Base-by-base conservation (phyloP, 2,797 vertebrate genomes). In the Darevskia nairensis region DNA sequence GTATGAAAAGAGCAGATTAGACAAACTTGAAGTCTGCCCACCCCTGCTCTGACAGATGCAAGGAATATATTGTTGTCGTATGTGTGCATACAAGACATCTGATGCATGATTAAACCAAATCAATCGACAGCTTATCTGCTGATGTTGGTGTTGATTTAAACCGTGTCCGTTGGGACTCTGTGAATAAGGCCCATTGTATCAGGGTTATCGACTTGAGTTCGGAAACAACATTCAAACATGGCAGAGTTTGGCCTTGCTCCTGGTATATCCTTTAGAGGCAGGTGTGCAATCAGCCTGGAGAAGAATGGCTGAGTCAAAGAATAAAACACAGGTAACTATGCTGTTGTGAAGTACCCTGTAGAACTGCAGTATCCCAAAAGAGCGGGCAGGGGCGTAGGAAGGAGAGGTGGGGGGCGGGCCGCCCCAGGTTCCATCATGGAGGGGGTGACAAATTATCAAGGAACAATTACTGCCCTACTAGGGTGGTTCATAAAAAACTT, bases 291-390 rank as follows among this genome's bases (percentile, higher is more conserved):
- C 5, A 1, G 27, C 0, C 39, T 6, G 8, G 29, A 35, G 8
- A 17, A 72, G 46, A 15, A 25, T 1, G 50, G 27, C 2, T 27
- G n/a, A 13, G 10, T 64, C 2, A n/a, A 75, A 39, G 50, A 41
- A 21, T 50, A 71, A 41, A 59, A 7, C 61, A 39, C 8, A 75
- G 81, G 90, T 89, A 86, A 93, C 84, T 35, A 88, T 66, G 41
- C 79, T 21, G 74, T 44, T 10, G 1, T 39, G 64, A 79, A 3
- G 93, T 86, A 84, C 86, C 0, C 1, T 0, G 85, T 89, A 86
- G 81, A 91, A 29, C 29, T 6, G 46, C 0, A 3, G 39, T 21
- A 10, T 41, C 21, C 35, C 39, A 25, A 39, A 41, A 75, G 3
- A 75, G 23, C 6, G 13, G 21, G 35, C 35, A 35, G 35, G 35